Evolutionary conservation across 2,797 vertebrate species (phyloP), one percentile per base, ranked within the genome.

Genomic region (Phrynocephalus vlangalii): DNA sequence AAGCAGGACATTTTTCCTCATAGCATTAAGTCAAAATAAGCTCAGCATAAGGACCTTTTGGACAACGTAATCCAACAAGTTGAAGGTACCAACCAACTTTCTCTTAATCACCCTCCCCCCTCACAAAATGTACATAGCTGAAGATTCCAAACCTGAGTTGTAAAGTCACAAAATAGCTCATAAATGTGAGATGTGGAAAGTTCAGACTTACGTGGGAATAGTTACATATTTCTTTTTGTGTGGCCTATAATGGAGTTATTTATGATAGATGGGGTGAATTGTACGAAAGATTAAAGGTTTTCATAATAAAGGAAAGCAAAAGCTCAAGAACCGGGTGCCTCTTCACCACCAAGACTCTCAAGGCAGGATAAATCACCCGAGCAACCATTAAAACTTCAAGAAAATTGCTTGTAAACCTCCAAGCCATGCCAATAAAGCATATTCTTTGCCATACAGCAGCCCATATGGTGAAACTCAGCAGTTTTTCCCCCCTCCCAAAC

Each of bases 371-470:
- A 96, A 97, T 97, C 97, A 97, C 96, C 92, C 89, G 5, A 95
- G 97, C 94, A 96, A 96, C 96, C 97, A 97, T 98, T 97, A 98
- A 97, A 97, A 96, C 96, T 97, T 97, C 96, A 97, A 94, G 94
- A 95, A 95, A 96, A 96, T 96, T 93, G 96, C 96, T 97, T 95
- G 94, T 97, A 96, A 97, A 97, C 96, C 95, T 94, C 94, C 91
- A 78, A 95, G 92, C 91, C 86, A 89, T 92, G 93, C 95, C 93
- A 95, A 95, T 96, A 95, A 96, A 96, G 92, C 90, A 94, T 94
- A 91, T 96, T 95, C 96, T 90, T 93, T 83, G 93, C 94, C 92
- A 93, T 24, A 48, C 82, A 95, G 94, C 44, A 87, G 95, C 93
- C 93, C 95, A 93, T 91, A 91, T 90, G 95, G 94, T 83, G 93